Percentiles rank a stretch among this genome's conserved stretches.
phyloP scores from a whole-genome alignment of 2,113 vertebrate genomes.

The Pterocles gutturalis region DNA sequence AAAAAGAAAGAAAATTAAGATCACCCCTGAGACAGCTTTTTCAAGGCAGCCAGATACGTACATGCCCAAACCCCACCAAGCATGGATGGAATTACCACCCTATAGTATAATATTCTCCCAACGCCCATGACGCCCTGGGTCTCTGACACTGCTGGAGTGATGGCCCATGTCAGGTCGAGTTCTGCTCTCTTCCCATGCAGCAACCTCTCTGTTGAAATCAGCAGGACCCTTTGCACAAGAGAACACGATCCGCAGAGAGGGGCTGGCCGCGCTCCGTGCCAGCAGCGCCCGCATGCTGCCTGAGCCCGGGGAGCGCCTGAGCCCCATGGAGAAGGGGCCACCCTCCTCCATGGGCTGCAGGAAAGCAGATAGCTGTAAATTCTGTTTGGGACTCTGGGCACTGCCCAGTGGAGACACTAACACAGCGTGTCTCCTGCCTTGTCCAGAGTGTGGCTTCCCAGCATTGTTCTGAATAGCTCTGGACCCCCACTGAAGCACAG shows the following conservation, averaged over 20 bases:
- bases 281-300: not conserved
- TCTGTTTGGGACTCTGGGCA: conserved; percentile 34
- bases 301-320: fast-evolving
- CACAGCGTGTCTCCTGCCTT: conserved; percentile 69
- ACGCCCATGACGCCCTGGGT: fast-evolving
- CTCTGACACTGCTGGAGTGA: fast-evolving
- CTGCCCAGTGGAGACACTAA: conserved; percentile 70
- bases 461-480: conserved; percentile 64
- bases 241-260: fast-evolving
- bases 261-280: fast-evolving
- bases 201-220: fast-evolving
- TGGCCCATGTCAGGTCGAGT: fast-evolving
- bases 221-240: not conserved
- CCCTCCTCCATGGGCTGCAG: not conserved
- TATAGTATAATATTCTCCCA: fast-evolving
- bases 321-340: not conserved
- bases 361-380: conserved; percentile 41
- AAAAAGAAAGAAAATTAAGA: conserved; percentile 13
- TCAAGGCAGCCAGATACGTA: not conserved
- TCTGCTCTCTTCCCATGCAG: fast-evolving
- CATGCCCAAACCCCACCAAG: not conserved
- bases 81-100: not conserved
- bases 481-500: conserved; percentile 64
- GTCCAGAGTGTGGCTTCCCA: conserved; percentile 67
- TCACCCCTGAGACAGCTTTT: conserved; percentile 1